Conservation (phyloP, 2,888 invertebrate genomes). For the Eulithis prunata region DNA sequence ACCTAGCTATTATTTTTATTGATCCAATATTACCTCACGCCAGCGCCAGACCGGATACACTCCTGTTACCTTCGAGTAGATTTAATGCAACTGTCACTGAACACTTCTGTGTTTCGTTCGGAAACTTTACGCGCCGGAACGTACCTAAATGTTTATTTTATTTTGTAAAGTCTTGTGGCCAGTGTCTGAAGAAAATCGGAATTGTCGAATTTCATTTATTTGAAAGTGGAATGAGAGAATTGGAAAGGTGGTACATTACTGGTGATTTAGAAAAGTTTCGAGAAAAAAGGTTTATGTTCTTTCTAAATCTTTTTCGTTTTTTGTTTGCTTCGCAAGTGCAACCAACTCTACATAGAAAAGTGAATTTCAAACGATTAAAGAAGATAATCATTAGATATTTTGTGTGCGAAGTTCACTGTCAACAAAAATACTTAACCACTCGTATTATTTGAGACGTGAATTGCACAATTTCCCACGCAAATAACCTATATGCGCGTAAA, state of each 20-base stretch:
- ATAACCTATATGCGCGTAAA: constrained; percentile 45
- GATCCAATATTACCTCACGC: constrained; percentile 24
- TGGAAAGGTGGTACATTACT: constrained; percentile 11
- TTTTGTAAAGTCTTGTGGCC: constrained; percentile 28
- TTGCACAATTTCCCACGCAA: constrained; percentile 34
- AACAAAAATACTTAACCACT: constrained; percentile 5
- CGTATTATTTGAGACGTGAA: constrained; percentile 21
- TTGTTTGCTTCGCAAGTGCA: too few species aligned
- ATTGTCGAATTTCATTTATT: constrained; percentile 29
- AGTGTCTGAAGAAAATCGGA: constrained; percentile 27
- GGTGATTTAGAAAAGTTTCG: constrained; percentile 4
- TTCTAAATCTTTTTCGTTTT: neutral
- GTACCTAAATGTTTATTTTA: constrained; percentile 21
- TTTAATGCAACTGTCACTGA: constrained; percentile 42
- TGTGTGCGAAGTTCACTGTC: constrained; percentile 37
- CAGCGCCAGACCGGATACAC: constrained; percentile 41
- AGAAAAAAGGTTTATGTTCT: constrained; percentile 9
- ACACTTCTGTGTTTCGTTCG: constrained; percentile 34
- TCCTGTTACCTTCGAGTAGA: constrained; percentile 39
- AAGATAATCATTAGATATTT: constrained; percentile 1
- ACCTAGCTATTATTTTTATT: constrained; percentile 15
- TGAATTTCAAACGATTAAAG: too few species aligned
- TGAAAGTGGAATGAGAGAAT: constrained; percentile 19
- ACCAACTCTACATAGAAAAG: too few species aligned
- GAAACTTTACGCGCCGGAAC: constrained; percentile 30